phyloP scores from a whole-genome alignment of 2,888 invertebrate species.

The Lagria hirta region DNA sequence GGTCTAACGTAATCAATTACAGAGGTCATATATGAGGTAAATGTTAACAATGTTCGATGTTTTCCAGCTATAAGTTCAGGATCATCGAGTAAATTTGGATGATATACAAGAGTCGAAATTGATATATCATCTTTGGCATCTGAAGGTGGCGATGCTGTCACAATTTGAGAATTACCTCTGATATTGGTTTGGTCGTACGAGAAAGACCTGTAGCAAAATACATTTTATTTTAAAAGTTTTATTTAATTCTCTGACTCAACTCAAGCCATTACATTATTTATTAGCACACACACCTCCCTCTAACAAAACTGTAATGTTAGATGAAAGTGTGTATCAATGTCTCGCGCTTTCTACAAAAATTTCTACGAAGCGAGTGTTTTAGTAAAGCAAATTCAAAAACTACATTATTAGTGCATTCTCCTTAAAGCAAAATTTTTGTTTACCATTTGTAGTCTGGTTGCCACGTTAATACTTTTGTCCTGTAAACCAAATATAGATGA shows the following conservation, averaged over 20 bases:
- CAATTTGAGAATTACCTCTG: slow-evolving; percentile 53
- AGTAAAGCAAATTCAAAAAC: slow-evolving; percentile 7
- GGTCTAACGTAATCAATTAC: slow-evolving; percentile 96
- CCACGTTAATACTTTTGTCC: slow-evolving; percentile 85
- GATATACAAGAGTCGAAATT: slow-evolving; percentile 59
- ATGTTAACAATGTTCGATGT: slow-evolving; percentile 82
- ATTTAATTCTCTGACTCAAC: too few relatives aligned
- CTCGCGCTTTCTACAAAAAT: too few relatives aligned
- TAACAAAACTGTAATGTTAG: too few relatives aligned
- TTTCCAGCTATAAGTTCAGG: slow-evolving; percentile 89
- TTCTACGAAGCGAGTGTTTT: slow-evolving; percentile 9
- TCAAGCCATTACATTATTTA: too few relatives aligned
- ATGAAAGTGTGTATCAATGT: too few relatives aligned
- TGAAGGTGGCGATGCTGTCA: slow-evolving; percentile 55
- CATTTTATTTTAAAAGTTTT: neutral
- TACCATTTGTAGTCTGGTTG: slow-evolving; percentile 85
- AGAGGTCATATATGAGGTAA: slow-evolving; percentile 90
- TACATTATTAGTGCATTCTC: slow-evolving; percentile 23
- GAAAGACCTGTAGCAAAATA: slow-evolving; percentile 65
- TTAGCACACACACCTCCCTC: too few relatives aligned
- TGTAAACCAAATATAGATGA: slow-evolving; percentile 64
- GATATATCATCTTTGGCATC: slow-evolving; percentile 52
- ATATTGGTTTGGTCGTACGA: slow-evolving; percentile 71
- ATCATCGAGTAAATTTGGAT: slow-evolving; percentile 89
- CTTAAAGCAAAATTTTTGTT: slow-evolving; percentile 44